Percentiles rank a stretch among this genome's conserved stretches.
Evolutionary conservation across 2,113 vertebrate species (phyloP).

Genomic region (Tinamus guttatus): DNA sequence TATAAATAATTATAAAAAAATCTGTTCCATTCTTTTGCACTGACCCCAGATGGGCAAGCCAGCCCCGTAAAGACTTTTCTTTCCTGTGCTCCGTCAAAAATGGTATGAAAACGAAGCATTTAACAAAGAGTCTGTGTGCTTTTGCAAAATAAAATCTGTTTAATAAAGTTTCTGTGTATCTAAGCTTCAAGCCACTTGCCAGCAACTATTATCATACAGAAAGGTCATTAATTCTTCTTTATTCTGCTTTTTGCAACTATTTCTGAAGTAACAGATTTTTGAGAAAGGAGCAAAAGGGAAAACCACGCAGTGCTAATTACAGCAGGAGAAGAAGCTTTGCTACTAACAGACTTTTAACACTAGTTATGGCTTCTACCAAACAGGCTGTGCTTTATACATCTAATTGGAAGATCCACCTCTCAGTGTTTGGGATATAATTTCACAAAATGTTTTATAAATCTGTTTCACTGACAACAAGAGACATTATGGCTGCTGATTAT

Average conservation of each 20-base stretch:
- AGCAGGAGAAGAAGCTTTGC: background rate
- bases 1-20: conserved; percentile 84
- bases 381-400: background rate
- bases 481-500: background rate
- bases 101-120: conserved; percentile 41
- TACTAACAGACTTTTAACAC: background rate
- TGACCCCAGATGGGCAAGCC: conserved; percentile 69
- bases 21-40: conserved; percentile 74
- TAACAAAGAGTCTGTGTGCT: conserved; percentile 28
- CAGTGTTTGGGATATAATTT: background rate
- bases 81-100: conserved; percentile 51
- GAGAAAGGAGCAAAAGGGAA: background rate
- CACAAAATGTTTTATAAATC: background rate
- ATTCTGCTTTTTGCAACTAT: background rate
- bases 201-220: background rate
- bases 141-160: conserved; percentile 26
- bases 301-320: background rate
- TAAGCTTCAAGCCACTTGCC: background rate
- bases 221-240: background rate
- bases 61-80: conserved; percentile 51
- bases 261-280: background rate
- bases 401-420: background rate
- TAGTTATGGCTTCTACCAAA: background rate
- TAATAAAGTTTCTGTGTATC: background rate
- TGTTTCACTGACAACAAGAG: background rate